These are phyloP conservation scores for Anoplius nigerrimus DNA, from an alignment of 2,888 invertebrate genomes.

Conservation along the genomic window DNA sequence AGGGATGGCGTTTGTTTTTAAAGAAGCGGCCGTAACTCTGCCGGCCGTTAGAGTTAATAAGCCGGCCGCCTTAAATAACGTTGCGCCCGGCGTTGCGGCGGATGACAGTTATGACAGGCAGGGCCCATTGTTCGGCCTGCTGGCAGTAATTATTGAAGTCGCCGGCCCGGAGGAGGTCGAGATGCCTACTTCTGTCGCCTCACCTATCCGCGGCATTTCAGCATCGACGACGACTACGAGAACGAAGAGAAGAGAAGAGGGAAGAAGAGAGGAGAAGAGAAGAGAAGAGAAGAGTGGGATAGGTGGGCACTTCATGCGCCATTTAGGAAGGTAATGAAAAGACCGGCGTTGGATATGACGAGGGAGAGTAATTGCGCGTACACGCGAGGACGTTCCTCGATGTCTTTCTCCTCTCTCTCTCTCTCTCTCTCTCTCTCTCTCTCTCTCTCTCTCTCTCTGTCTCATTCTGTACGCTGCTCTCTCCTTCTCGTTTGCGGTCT, in stretches of 20 bases:
- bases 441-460: slow-evolving; percentile 5
- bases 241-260: slow-evolving; percentile 2
- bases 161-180: slow-evolving; percentile 15
- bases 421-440: slow-evolving; percentile 7
- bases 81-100: slow-evolving; percentile 43
- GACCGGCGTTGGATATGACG: slow-evolving; percentile 55
- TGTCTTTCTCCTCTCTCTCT: slow-evolving; percentile 6
- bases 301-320: slow-evolving; percentile 46
- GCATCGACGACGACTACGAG: slow-evolving; percentile 22
- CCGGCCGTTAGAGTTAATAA: slow-evolving; percentile 66
- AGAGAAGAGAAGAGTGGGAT: too few relatives aligned
- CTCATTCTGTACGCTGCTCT: not conserved
- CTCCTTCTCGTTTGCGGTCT: too few relatives aligned
- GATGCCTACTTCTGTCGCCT: slow-evolving; percentile 30
- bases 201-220: slow-evolving; percentile 55
- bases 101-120: slow-evolving; percentile 68
- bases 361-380: slow-evolving; percentile 57
- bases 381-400: slow-evolving; percentile 48
- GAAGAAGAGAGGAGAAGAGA: too few relatives aligned
- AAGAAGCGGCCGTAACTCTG: slow-evolving; percentile 28
- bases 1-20: too few relatives aligned
- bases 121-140: slow-evolving; percentile 61
- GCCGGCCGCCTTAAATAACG: slow-evolving; percentile 64
- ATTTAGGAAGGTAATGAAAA: slow-evolving; percentile 61
- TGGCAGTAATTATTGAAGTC: slow-evolving; percentile 64